phyloP scores from a whole-genome alignment of 2,113 vertebrate species.

The Triplophysa siluroides region DNA sequence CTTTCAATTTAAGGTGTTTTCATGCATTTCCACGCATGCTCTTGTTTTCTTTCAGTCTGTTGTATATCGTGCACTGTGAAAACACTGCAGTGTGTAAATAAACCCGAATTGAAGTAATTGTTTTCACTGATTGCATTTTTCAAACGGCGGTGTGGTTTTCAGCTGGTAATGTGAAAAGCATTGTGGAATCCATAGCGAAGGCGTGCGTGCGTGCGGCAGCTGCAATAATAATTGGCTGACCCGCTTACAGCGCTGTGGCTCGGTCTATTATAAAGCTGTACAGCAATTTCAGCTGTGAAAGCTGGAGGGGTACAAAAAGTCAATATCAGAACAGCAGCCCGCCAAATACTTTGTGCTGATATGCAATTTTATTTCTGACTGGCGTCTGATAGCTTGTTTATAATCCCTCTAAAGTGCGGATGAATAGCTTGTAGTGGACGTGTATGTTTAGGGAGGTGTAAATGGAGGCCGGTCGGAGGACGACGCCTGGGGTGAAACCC shows the following conservation, averaged over 20 bases:
- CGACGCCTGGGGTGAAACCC: constrained; percentile 7
- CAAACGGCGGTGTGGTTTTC: not conserved
- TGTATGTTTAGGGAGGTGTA: constrained; percentile 43
- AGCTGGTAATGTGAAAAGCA: constrained; percentile 45
- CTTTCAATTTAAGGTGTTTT: no score
- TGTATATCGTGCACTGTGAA: no score
- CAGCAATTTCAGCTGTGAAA: constrained; percentile 61
- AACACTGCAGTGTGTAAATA: no score
- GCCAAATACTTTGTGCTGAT: constrained; percentile 55
- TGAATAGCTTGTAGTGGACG: constrained; percentile 52
- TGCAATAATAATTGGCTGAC: constrained; percentile 68
- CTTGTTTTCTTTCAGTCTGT: no score
- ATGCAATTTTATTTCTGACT: constrained; percentile 52
- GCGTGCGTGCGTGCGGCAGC: constrained; percentile 47
- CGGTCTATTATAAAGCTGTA: constrained; percentile 58
- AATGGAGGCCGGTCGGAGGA: constrained; percentile 8
- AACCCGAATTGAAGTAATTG: no score
- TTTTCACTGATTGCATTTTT: not conserved
- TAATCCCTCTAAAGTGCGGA: constrained; percentile 56
- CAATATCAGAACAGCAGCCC: constrained; percentile 51
- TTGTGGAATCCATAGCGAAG: constrained; percentile 51
- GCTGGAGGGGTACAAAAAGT: constrained; percentile 46
- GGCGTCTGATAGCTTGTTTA: constrained; percentile 56
- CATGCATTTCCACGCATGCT: no score
- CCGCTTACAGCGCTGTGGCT: constrained; percentile 54